A percentile compares a stretch with the other conserved stretches of the same genome.
Conservation (phyloP, 1,140 invertebrate genomes). For the Zaprionus tsacasi region DNA sequence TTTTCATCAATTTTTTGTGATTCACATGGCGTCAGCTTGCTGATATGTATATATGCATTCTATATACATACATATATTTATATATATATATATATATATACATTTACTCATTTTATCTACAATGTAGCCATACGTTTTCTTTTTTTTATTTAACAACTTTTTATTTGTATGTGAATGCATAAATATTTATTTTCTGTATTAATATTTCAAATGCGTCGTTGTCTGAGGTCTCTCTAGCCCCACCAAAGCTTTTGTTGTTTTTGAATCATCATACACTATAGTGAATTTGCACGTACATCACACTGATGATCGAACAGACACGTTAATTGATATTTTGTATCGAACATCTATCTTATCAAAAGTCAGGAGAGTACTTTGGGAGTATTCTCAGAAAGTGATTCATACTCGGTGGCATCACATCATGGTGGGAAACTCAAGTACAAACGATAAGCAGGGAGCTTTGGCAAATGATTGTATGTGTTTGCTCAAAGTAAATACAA, state of each 20-base stretch:
- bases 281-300: not conserved
- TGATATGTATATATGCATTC: not conserved
- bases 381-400: conserved; percentile 34
- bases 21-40: conserved; percentile 26
- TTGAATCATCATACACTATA: conserved; percentile 24
- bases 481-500: not conserved
- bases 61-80: not conserved
- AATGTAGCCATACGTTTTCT: not conserved
- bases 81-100: not conserved
- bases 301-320: conserved; percentile 1
- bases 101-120: not conserved
- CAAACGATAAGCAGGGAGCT: not conserved
- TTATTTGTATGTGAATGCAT: conserved; percentile 30
- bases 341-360: conserved; percentile 28
- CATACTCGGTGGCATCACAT: conserved; percentile 34
- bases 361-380: not conserved
- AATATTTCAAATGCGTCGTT: conserved; percentile 39
- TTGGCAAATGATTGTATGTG: not conserved
- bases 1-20: conserved; percentile 18
- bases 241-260: conserved; percentile 12
- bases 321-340: conserved; percentile 16
- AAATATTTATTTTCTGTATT: conserved; percentile 52
- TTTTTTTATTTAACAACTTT: conserved; percentile 4
- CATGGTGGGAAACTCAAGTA: conserved; percentile 4
- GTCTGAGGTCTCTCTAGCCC: conserved; percentile 22